phyloP scores from a whole-genome alignment of 1,140 invertebrate genomes.

The Tetragnatha versicolor region DNA sequence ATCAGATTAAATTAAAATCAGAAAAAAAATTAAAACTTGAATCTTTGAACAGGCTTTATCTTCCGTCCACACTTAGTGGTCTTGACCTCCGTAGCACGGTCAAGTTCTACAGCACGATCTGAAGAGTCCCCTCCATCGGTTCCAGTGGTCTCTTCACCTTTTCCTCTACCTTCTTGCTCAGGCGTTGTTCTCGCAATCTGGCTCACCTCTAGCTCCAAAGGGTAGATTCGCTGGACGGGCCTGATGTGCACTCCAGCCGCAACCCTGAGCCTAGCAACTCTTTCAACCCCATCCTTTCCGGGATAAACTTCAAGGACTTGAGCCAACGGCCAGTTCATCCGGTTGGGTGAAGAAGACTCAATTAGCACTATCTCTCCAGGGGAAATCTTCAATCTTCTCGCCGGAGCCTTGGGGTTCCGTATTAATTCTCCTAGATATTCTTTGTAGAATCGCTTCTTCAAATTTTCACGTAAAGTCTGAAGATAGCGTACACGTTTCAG shows the following conservation, averaged over 20 bases:
- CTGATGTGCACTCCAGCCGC: constrained; percentile 52
- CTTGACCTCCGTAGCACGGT: no score
- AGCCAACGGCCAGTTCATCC: constrained; percentile 9
- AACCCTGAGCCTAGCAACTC: constrained; percentile 57
- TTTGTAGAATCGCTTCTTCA: constrained; percentile 9
- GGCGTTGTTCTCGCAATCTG: no score
- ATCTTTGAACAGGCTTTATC: no score
- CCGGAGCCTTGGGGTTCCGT: background rate
- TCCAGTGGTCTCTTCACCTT: no score
- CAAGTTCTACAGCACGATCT: no score
- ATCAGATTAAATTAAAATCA: no score
- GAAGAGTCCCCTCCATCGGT: no score
- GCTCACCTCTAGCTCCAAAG: constrained; percentile 54
- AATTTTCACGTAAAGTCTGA: background rate
- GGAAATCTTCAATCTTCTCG: background rate
- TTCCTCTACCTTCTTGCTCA: no score
- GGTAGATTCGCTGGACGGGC: constrained; percentile 57
- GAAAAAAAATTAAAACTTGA: no score
- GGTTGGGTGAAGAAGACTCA: background rate
- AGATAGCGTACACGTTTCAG: constrained; percentile 6
- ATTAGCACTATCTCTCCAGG: background rate
- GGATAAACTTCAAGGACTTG: background rate
- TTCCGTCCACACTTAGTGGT: no score
- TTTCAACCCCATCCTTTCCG: constrained; percentile 32
- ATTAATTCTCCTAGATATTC: background rate